Evolutionary conservation across 2,113 vertebrate species (phyloP), one percentile per base, ranked within the genome.

Genomic region (Actenoides lindsayi): DNA sequence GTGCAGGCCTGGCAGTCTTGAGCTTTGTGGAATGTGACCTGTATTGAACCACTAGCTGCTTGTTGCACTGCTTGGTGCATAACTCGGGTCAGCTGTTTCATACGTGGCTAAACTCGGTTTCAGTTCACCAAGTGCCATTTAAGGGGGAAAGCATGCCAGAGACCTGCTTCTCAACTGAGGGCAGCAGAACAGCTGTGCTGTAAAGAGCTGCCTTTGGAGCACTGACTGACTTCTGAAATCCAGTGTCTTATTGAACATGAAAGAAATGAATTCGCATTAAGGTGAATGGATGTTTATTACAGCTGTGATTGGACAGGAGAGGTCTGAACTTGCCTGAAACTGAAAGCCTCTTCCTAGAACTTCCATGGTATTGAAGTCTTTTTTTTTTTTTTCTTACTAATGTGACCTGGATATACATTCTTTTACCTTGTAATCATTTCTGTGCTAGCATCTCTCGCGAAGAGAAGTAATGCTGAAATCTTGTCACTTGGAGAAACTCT

Each of bases 71-170:
- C 87, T 94, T 59, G 35, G 31, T 93, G 91, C 89, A 62, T 93
- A 87, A 79, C 62, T 89, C 39, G 8, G 69, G 71, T 82, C 21
- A 77, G 44, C 60, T 84, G 31, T 79, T 89, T 48, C 81, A 70
- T 89, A 59, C 1, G 0, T 68, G 18, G 73, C 68, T 83, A 68
- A 82, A 60, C 12, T 74, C 0, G 0, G 48, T 64, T 89, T 71
- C 79, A 83, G 77, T 42, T 82, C 77, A 79, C 39, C 30, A 35
- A 74, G 31, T 83, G 69, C 42, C 0, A 0, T 91, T 67, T 68
- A 28, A n/a, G 25, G 46, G 25, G 13, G 9, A 3, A 67, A 80
- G 16, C 0, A 0, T 87, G 73, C 67, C 50, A 92, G 71, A 60
- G 68, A 53, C 20, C 11, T 87, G n/a, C 18, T 78, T 70, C 68